These are phyloP conservation scores for Probosciger aterrimus DNA, from an alignment of 2,113 vertebrate species.

Conservation along the genomic window DNA sequence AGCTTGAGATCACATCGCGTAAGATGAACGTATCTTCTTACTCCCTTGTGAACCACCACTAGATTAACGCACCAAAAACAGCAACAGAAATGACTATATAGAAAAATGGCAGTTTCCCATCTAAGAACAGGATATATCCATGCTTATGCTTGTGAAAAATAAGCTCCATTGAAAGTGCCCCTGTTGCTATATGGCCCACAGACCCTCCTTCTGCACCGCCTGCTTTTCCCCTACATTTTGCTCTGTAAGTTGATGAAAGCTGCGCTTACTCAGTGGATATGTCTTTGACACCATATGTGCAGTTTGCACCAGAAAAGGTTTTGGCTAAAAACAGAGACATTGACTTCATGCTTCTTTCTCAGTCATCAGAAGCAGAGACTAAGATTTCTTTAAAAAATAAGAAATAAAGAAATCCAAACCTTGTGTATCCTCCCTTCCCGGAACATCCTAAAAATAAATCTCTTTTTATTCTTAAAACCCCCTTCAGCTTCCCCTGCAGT, in stretches of 20 bases:
- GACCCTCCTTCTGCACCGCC: not conserved
- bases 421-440: not conserved
- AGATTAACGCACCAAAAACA: not conserved
- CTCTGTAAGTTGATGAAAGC: not conserved
- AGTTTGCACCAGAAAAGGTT: slow-evolving; percentile 23
- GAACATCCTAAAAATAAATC: not conserved
- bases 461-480: not conserved
- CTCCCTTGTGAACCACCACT: not conserved
- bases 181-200: not conserved
- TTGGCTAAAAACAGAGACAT: slow-evolving; percentile 28
- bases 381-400: not conserved
- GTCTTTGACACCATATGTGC: slow-evolving; percentile 47
- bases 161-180: not conserved
- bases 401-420: not conserved
- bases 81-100: not conserved
- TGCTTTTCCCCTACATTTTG: not conserved
- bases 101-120: not conserved
- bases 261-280: not conserved
- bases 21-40: not conserved
- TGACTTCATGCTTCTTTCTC: slow-evolving; percentile 27
- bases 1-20: not conserved
- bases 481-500: not conserved
- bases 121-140: not conserved
- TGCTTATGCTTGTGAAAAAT: not conserved
- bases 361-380: not conserved